Conservation (phyloP, 2,888 invertebrate species). For the Nomada ferruginata region DNA sequence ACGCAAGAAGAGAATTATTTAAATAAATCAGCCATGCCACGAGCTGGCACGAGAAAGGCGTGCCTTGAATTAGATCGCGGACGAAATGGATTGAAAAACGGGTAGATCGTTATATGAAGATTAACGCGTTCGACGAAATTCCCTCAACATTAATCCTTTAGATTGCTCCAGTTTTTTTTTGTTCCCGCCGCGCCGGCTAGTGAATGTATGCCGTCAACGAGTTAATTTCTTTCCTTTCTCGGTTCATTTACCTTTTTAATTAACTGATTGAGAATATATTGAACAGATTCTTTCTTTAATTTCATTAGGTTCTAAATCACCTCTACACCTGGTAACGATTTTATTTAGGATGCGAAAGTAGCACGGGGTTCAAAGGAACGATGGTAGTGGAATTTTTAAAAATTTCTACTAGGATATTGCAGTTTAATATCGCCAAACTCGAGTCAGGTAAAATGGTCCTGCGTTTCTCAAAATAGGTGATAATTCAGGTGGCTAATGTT, state of each 20-base stretch:
- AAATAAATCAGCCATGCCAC: slow-evolving; percentile 16
- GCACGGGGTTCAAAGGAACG: too few species aligned
- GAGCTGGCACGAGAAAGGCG: slow-evolving; percentile 1
- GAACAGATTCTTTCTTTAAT: not conserved
- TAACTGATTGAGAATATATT: not conserved
- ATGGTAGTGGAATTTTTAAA: too few species aligned
- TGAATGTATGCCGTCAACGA: too few species aligned
- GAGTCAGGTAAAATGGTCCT: too few species aligned
- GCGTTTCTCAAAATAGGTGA: too few species aligned
- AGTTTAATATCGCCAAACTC: too few species aligned
- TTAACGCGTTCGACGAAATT: slow-evolving; percentile 37
- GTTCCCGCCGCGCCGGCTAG: not conserved
- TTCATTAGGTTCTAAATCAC: not conserved
- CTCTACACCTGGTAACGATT: too few species aligned
- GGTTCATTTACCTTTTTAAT: not conserved
- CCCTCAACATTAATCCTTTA: slow-evolving; percentile 16
- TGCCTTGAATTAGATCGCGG: slow-evolving; percentile 25
- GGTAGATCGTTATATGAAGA: slow-evolving; percentile 26
- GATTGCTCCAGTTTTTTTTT: not conserved
- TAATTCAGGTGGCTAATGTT: too few species aligned
- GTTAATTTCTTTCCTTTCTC: not conserved
- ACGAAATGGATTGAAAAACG: slow-evolving; percentile 28
- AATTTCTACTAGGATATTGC: too few species aligned
- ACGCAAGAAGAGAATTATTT: slow-evolving; percentile 13
- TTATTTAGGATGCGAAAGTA: not conserved